Base-by-base conservation (phyloP, 2,888 invertebrate species). In the Coecobrya sp. region DNA sequence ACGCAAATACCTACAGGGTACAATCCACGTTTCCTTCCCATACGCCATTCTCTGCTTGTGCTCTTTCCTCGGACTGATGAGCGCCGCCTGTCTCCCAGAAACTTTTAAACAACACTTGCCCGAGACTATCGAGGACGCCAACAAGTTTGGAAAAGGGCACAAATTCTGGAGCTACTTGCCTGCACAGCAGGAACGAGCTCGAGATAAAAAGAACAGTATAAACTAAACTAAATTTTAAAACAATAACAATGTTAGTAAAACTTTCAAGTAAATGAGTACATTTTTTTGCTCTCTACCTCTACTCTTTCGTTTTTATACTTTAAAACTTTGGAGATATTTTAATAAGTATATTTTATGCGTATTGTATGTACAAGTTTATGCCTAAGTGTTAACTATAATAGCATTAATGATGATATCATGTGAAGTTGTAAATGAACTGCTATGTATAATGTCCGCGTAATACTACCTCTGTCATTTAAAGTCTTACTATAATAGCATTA, bases 41-140 rank as follows among this genome's bases (percentile, higher is more conserved):
- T 93, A 93, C 45, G 65, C 65, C 11, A 90, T 93, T 13, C 85
- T 94, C 30, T 93, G 93, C n/a, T 2, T 91, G 0, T 62, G 93
- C 49, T 93, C 94, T 1, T 36, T 91, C 11, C 52, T 93, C 2
- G 95, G 95, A 13, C 95, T 96, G 22, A 82, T 96, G 27, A 95
- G 96, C 0, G 96, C 96, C 0, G 95, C 96, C 36, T 96, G 96
- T 94, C 95, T 97, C 73, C 97, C 97, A 0, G 97, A 97, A 96
- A 97, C 97, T 1, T 95, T 97, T 88, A 96, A 97, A 95, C 96
- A 96, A 89, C 96, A 96, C 95, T 95, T 97, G 90, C 97, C 97
- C 68, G 97, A 97, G 96, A 97, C 97, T 4, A 95, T 97, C 93
- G 96, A 96, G 95, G 97, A 97, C 94, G 97, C 97, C 0, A 96